Evolutionary conservation across 2,113 vertebrate species (phyloP), one percentile per base, ranked within the genome.

Genomic region (Rhinichthys klamathensis): DNA sequence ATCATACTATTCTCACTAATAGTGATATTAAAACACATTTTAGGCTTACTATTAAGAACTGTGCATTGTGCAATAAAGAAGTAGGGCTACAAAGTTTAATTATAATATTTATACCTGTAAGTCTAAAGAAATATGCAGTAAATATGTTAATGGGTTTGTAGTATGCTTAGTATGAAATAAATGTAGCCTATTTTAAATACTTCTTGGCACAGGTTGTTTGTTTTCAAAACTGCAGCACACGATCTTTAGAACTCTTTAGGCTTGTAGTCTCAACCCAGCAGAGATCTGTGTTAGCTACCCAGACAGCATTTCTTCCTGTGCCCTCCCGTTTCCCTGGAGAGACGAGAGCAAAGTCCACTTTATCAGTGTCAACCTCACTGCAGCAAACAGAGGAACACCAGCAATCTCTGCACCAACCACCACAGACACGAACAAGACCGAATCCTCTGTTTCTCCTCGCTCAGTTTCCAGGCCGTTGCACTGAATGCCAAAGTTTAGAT

Each of bases 351-450:
- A 80, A 56, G 77, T 81, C 51, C 72, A 85, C 86, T 87, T 84
- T 76, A 75, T 86, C 84, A 86, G 58, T 81, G 87, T 88, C 85
- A 84, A 49, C 49, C 32, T 60, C 49, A 70, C 58, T 54, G 83
- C 72, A 77, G 70, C 61, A 70, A 69, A 82, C 49, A 30, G 60
- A 72, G 67, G 82, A 61, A 46, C 46, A 87, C 67, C 30, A 84
- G 27, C 56, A 85, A 81, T 60, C 65, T 81, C 77, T 87, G 63
- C 32, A 84, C 56, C 61, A 79, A 58, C 35, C 23, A 23, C n/a
- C 23, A 3, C 60, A 56, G 78, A 58, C 30, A 15, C 25, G 15
- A 15, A 78, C 46, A 46, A 80, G 56, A 61, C 56, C 23, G 12
- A 44, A 63, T 41, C 12, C 56, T 80, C 13, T 18, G 15, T 1